Conservation (phyloP, 2,113 vertebrate species). For the Dermatemys mawii region DNA sequence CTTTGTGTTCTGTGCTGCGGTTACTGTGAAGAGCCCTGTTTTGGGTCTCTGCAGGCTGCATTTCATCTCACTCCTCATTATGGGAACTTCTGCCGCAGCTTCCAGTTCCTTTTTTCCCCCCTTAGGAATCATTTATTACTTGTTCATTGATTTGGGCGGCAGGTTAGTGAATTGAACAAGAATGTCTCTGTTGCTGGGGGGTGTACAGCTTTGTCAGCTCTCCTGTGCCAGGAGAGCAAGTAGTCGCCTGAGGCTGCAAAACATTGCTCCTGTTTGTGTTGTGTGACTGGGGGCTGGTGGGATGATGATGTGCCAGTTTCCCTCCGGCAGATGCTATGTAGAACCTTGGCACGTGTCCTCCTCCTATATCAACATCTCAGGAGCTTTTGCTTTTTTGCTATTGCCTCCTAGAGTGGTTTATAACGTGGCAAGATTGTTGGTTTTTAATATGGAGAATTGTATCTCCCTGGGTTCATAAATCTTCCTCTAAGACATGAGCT, state of each 20-base stretch:
- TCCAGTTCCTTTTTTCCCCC: neutral
- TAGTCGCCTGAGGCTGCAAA: slow-evolving; percentile 26
- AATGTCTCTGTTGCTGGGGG: neutral
- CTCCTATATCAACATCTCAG: neutral
- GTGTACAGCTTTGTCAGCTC: neutral
- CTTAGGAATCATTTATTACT: neutral
- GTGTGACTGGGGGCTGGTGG: slow-evolving; percentile 16
- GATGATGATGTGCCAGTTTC: slow-evolving; percentile 55
- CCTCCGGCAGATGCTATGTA: slow-evolving; percentile 45
- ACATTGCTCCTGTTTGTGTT: neutral
- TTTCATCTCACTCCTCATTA: neutral
- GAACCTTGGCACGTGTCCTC: neutral
- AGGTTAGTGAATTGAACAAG: neutral
- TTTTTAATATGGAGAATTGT: slow-evolving; percentile 16
- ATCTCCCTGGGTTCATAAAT: neutral
- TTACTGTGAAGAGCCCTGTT: neutral
- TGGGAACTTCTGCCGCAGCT: neutral
- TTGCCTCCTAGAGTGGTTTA: neutral
- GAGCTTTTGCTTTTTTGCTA: neutral
- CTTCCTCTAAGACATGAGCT: neutral
- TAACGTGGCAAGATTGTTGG: neutral
- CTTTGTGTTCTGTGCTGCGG: neutral
- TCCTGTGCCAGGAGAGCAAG: neutral
- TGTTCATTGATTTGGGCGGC: neutral
- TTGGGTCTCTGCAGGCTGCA: neutral